A percentile compares a stretch with the other conserved stretches of the same genome.
These are phyloP conservation scores for Triplophysa rosa DNA, from an alignment of 2,113 vertebrate genomes.

Conservation along the genomic window DNA sequence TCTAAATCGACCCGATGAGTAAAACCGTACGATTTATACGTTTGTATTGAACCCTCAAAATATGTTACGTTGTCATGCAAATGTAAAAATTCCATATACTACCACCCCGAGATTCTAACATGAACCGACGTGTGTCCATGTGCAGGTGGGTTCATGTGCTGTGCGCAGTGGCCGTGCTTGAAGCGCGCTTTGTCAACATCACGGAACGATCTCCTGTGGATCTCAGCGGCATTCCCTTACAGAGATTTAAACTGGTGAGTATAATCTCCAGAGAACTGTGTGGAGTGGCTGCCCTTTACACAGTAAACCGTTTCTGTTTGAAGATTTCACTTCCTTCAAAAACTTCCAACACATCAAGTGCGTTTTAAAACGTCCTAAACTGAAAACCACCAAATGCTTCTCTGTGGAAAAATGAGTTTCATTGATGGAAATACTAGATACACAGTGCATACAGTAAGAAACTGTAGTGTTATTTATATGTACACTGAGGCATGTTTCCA, in stretches of 20 bases:
- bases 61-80: no score
- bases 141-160: constrained; percentile 93
- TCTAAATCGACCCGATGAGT: no score
- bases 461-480: background rate
- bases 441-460: background rate
- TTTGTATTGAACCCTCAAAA: no score
- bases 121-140: constrained; percentile 4
- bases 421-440: no score
- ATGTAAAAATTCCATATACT: background rate
- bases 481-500: background rate
- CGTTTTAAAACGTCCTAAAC: background rate
- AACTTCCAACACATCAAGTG: background rate
- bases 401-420: no score
- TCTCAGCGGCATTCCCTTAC: constrained; percentile 87
- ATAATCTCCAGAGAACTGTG: background rate
- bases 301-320: background rate
- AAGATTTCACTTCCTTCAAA: background rate
- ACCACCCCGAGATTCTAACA: background rate
- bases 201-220: constrained; percentile 91
- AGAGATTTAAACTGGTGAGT: constrained; percentile 92
- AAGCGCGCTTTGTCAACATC: constrained; percentile 88
- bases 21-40: no score
- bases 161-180: constrained; percentile 91
- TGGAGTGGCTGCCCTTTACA: background rate
- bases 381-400: no score